Percentiles rank a stretch among this genome's conserved stretches.
Evolutionary conservation across 2,113 vertebrate genomes (phyloP).

Genomic region (Nansenia antarctica): DNA sequence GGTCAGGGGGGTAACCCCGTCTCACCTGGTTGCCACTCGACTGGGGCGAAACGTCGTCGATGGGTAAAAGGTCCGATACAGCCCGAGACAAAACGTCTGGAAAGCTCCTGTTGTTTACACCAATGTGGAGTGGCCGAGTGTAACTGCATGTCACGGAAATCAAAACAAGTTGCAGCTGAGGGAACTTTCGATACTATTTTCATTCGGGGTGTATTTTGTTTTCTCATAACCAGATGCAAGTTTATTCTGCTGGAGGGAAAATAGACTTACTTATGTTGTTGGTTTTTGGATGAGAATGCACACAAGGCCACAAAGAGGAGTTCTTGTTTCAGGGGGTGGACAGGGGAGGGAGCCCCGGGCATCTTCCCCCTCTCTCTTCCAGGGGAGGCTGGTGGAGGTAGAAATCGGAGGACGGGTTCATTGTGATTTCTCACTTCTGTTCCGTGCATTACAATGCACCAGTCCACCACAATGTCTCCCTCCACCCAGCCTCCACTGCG

Average conservation of each 20-base stretch:
- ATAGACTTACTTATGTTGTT: no score
- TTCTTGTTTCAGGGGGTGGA: slow-evolving; percentile 8
- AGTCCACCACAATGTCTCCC: no score
- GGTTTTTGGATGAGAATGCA: background rate
- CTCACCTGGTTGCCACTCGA: background rate
- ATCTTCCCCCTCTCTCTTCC: background rate
- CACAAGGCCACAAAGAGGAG: background rate
- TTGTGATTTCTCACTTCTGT: no score
- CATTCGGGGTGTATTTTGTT: background rate
- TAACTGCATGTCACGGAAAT: no score
- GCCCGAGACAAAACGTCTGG: background rate
- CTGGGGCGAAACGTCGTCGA: background rate
- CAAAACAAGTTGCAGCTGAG: background rate
- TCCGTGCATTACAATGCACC: no score
- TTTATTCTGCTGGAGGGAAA: background rate
- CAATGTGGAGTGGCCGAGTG: background rate
- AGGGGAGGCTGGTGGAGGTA: no score
- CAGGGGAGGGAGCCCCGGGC: background rate
- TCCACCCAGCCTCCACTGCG: no score
- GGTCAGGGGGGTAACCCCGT: background rate
- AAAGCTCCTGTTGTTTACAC: no score
- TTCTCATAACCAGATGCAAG: background rate
- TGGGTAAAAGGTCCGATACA: background rate
- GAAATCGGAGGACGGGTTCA: no score
- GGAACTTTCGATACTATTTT: background rate